phyloP scores from a whole-genome alignment of 2,113 vertebrate genomes.

The Myrmecobius fasciatus region DNA sequence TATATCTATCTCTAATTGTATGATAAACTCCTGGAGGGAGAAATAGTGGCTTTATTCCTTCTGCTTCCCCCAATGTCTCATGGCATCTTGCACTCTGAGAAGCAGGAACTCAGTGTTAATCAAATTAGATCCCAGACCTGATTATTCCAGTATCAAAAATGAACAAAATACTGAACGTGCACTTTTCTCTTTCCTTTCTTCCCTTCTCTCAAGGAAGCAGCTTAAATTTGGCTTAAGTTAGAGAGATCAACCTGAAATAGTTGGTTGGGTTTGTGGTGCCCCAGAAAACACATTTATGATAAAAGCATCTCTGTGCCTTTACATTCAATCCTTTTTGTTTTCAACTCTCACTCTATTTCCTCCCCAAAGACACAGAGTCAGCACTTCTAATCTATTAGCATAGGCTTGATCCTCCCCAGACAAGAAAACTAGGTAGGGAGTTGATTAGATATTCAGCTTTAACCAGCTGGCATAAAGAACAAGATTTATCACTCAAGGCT shows the following conservation, averaged over 20 bases:
- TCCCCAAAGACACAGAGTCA: constrained; percentile 34
- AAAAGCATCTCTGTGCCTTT: constrained; percentile 36
- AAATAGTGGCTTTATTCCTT: constrained; percentile 11
- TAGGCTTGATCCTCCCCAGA: constrained; percentile 17
- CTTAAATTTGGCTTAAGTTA: constrained; percentile 39
- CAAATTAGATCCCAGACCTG: background rate
- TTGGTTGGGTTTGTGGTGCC: background rate
- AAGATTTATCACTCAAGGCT: constrained; percentile 41
- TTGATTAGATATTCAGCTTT: constrained; percentile 42
- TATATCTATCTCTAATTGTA: background rate
- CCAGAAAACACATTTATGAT: background rate
- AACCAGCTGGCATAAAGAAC: constrained; percentile 43
- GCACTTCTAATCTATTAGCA: constrained; percentile 51
- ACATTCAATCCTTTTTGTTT: background rate
- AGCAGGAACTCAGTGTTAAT: background rate
- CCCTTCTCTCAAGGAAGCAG: constrained; percentile 13
- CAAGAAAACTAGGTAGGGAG: constrained; percentile 47
- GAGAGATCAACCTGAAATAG: constrained; percentile 42
- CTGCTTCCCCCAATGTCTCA: background rate
- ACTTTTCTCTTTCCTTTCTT: constrained; percentile 11
- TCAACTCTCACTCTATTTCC: constrained; percentile 38
- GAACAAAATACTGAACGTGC: background rate
- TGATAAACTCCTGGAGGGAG: background rate
- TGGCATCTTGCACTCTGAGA: background rate
- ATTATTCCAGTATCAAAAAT: background rate